Evolutionary conservation across 1,140 invertebrate genomes (phyloP).

Genomic region (Onthophagus taurus): DNA sequence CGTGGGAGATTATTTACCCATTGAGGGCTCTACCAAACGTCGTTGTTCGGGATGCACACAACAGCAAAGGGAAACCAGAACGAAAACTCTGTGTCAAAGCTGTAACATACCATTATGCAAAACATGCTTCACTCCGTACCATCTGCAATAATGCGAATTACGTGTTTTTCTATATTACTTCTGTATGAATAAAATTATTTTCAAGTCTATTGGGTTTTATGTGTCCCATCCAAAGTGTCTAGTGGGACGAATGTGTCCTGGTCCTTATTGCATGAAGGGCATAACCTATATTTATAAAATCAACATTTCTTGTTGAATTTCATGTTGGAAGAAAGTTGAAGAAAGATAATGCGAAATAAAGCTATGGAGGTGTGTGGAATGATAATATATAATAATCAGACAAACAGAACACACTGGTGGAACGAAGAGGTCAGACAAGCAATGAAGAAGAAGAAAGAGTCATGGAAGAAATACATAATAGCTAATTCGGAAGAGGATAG

Average conservation of each 20-base stretch:
- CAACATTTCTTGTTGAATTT: no score
- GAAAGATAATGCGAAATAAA: no score
- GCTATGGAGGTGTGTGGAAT: no score
- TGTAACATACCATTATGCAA: conserved; percentile 8
- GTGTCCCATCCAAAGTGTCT: background rate
- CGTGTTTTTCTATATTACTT: conserved; percentile 4
- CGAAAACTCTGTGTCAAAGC: background rate
- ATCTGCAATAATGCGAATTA: conserved; percentile 1
- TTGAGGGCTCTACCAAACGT: background rate
- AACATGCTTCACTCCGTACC: conserved; percentile 3
- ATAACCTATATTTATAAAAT: no score
- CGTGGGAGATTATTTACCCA: background rate
- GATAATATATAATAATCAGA: no score
- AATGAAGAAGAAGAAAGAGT: no score
- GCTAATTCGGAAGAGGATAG: no score
- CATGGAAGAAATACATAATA: no score
- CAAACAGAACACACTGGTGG: no score
- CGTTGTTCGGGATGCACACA: background rate
- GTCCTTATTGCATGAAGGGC: background rate
- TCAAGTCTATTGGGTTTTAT: background rate
- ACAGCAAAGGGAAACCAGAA: conserved; percentile 1
- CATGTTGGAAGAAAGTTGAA: no score
- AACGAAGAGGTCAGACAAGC: no score
- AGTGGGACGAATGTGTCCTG: background rate
- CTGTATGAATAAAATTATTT: background rate